Evolutionary conservation across 2,113 vertebrate species (phyloP), one percentile per base, ranked within the genome.

Genomic region (Tetrao urogallus): DNA sequence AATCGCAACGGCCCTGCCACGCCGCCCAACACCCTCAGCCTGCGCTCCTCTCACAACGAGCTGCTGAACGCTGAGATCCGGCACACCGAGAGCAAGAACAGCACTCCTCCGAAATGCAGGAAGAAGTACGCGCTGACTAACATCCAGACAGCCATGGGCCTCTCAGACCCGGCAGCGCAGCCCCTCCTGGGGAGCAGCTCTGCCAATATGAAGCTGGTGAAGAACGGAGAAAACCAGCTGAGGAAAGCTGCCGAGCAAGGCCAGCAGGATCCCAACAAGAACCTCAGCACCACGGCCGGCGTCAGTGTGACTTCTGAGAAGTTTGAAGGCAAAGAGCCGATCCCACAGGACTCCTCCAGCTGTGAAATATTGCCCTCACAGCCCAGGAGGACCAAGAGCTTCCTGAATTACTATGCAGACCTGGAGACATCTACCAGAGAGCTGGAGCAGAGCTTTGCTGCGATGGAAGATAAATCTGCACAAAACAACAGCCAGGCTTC

Each of bases 191-290:
- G 98, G 30, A 99, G 97, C 52, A 93, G 98, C 64, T 98, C 98
- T 22, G 97, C 99, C 94, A 99, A 99, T 90, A 98, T 98, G 25
- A 99, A 99, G 95, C 97, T 99, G 93, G 99, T 99, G 52, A 99
- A 99, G 96, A 99, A 99, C 43, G 99, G 99, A 9, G 99, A 99
- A 96, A 99, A 99, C 97, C 98, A 99, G 97, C 99, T 99, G 86
- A 98, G 99, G 48, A 98, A 99, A 92, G 99, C 99, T 0, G 98
- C 99, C 0, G 99, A 99, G 63, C 98, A 98, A 67, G 98, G 98
- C 22, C 98, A 98, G 64, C 97, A 98, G 91, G 98, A 99, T 97
- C 98, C 98, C 82, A 99, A 98, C 87, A 98, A 97, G 81, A 99
- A 99, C 94, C 93, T 98, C 4, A 92, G 88, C 28, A 97, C 97